Conservation (phyloP, 2,113 vertebrate species). For the Ictidomys tridecemlineatus region DNA sequence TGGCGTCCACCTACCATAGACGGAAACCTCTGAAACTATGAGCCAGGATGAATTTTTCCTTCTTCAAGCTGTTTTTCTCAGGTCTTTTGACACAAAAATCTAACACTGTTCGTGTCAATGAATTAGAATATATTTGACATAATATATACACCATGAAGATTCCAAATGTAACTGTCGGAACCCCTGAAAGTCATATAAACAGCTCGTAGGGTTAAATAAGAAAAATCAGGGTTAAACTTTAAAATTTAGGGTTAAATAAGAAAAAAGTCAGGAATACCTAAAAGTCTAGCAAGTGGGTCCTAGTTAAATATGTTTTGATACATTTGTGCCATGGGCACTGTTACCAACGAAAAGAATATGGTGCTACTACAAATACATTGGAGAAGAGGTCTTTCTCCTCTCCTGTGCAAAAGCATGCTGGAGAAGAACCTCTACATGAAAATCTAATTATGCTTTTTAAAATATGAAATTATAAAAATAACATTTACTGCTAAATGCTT, state of each 20-base stretch:
- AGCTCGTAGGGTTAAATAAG: neutral
- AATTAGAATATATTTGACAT: neutral
- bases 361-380: too few species aligned
- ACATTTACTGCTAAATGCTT: neutral
- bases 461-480: neutral
- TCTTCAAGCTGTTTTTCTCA: too few species aligned
- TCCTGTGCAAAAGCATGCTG: neutral
- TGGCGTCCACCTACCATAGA: too few species aligned
- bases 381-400: neutral
- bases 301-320: neutral
- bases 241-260: too few species aligned
- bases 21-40: too few species aligned
- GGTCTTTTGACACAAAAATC: too few species aligned
- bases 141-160: neutral
- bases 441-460: neutral
- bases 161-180: neutral
- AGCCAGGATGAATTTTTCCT: too few species aligned
- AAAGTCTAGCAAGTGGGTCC: neutral
- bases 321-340: neutral
- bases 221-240: neutral
- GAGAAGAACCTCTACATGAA: neutral
- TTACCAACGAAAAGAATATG: neutral
- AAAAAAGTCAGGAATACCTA: neutral
- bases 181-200: neutral
- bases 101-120: neutral